Evolutionary conservation across 2,888 invertebrate genomes (phyloP).

Genomic region (Anagyrus pseudococci): DNA sequence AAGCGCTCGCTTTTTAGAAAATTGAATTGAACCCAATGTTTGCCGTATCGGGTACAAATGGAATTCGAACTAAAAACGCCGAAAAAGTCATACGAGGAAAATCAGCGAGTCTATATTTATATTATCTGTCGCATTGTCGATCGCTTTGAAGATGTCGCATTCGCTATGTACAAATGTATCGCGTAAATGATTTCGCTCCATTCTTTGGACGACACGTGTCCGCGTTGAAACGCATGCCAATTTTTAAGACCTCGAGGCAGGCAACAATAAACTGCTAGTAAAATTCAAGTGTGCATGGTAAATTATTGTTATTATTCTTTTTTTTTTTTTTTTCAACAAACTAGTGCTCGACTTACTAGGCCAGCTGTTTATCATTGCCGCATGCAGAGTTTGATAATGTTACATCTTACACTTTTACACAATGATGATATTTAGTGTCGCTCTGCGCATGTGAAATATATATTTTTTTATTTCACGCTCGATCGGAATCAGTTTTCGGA

Average conservation of each 20-base stretch:
- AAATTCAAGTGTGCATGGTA: no score
- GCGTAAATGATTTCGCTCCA: slow-evolving; percentile 23
- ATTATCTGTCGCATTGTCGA: slow-evolving; percentile 17
- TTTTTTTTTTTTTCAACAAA: neutral
- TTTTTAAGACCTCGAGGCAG: no score
- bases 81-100: neutral
- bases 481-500: slow-evolving; percentile 40
- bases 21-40: no score
- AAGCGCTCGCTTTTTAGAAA: no score
- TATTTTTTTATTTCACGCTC: slow-evolving; percentile 38
- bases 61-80: neutral
- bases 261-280: no score
- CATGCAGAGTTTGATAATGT: slow-evolving; percentile 40
- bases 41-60: no score
- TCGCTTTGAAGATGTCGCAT: slow-evolving; percentile 32
- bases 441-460: slow-evolving; percentile 36
- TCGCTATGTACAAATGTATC: slow-evolving; percentile 30
- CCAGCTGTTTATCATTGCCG: slow-evolving; percentile 21
- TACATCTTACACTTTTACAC: slow-evolving; percentile 60
- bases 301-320: neutral
- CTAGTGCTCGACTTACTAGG: neutral
- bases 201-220: slow-evolving; percentile 16
- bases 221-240: slow-evolving; percentile 18
- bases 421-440: slow-evolving; percentile 37
- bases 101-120: neutral